A percentile compares a stretch with the other conserved stretches of the same genome.
Evolutionary conservation across 2,888 invertebrate genomes (phyloP).

Genomic region (Lydus trimaculatus): DNA sequence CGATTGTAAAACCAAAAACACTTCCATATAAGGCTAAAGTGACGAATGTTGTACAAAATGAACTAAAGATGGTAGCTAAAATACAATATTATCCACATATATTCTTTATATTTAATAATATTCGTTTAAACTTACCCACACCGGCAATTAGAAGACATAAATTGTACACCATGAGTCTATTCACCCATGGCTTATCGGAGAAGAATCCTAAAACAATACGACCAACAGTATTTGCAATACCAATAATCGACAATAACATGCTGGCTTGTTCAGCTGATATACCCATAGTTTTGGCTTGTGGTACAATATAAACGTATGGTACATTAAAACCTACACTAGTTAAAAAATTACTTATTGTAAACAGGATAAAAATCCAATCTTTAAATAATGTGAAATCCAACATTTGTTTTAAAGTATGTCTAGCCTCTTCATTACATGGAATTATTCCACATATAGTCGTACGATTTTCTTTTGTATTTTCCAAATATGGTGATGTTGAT

Average conservation of each 20-base stretch:
- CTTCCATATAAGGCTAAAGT: conserved; percentile 79
- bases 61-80: conserved; percentile 81
- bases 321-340: conserved; percentile 95
- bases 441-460: conserved; percentile 61
- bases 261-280: conserved; percentile 69
- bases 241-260: conserved; percentile 80
- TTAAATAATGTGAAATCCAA: conserved; percentile 84
- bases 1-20: conserved; percentile 89
- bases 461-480: conserved; percentile 32
- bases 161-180: conserved; percentile 91
- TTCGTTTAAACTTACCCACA: conserved; percentile 65
- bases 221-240: conserved; percentile 88
- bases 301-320: conserved; percentile 87
- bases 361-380: conserved; percentile 88
- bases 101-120: no score
- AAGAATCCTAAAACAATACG: conserved; percentile 87
- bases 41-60: conserved; percentile 75
- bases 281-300: conserved; percentile 71
- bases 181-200: conserved; percentile 89
- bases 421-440: conserved; percentile 73
- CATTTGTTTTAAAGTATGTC: conserved; percentile 79
- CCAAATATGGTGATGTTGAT: conserved; percentile 5
- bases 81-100: conserved; percentile 18
- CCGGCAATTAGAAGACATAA: conserved; percentile 88
- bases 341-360: conserved; percentile 92